Base-by-base conservation (phyloP, 2,888 invertebrate genomes). In the Actias luna region DNA sequence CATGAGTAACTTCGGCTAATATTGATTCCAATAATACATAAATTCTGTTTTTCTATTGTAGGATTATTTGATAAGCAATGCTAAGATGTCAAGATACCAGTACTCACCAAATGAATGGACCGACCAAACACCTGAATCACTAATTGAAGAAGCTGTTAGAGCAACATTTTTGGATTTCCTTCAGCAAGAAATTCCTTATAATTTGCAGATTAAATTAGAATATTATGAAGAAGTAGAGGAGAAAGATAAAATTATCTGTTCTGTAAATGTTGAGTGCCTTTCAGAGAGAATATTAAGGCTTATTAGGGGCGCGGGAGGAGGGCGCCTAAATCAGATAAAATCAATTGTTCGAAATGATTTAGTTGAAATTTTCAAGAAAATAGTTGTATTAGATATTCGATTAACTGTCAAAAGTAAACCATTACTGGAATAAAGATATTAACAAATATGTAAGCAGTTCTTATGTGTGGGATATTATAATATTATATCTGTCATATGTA, bases 131-230 rank as follows among this genome's bases (percentile, higher is more conserved):
- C 94, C 96, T 0, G 94, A 95, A 73, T 88, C 93, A 8, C 83
- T 98, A 29, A 95, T 97, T 65, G 89, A 94, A 60, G 94, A 95
- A 71, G 95, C 96, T 63, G 96, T 99, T 0, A 93, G 96, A 74
- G 97, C 98, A 1, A 96, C 96, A 71, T 93, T 99, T 50, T 84
- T 99, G 65, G 97, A 99, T 79, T 94, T 95, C 77, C 87, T 99
- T 55, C 95, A 96, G 0, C 94, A 97, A 70, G 98, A 99, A 90
- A 94, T 99, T 55, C 99, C 99, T 0, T 99, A 99, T 78, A 92
- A 85, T 50, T 79, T 98, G 4, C 89, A 93, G 65, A 92, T 95
- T 8, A 77, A 91, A 59, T 79, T 98, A 18, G 96, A 97, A 80
- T 95, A 94, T 79, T 95, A 94, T 72, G 94, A 95, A 70, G 88